phyloP scores from a whole-genome alignment of 2,888 invertebrate genomes.

The Amblyjoppa fuscipennis region DNA sequence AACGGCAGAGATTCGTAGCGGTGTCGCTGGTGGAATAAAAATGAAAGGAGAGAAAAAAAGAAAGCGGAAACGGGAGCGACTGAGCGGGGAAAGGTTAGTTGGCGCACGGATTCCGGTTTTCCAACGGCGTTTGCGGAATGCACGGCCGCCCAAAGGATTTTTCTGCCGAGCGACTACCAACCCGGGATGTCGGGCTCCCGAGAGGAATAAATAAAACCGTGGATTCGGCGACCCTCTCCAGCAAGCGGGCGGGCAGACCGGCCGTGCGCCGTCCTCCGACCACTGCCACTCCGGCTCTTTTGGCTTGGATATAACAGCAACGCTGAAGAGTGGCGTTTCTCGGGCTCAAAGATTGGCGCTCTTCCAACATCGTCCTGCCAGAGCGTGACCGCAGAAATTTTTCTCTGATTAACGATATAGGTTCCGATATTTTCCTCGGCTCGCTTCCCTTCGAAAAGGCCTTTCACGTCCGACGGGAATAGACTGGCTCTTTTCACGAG shows the following conservation, averaged over 20 bases:
- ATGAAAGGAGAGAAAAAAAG: slow-evolving; percentile 31
- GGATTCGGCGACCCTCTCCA: slow-evolving; percentile 74
- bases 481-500: slow-evolving; percentile 43
- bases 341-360: slow-evolving; percentile 77
- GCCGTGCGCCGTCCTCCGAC: slow-evolving; percentile 50
- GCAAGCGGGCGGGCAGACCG: slow-evolving; percentile 47
- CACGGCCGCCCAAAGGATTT: slow-evolving; percentile 72
- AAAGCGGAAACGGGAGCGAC: slow-evolving; percentile 59
- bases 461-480: slow-evolving; percentile 53
- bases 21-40: slow-evolving; percentile 36
- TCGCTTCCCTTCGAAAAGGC: slow-evolving; percentile 58
- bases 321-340: slow-evolving; percentile 48
- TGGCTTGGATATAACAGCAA: slow-evolving; percentile 47
- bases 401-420: slow-evolving; percentile 82
- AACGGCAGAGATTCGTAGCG: slow-evolving; percentile 27
- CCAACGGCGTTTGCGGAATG: slow-evolving; percentile 70
- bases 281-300: slow-evolving; percentile 58
- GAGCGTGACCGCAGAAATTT: slow-evolving; percentile 80
- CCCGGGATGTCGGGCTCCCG: slow-evolving; percentile 57
- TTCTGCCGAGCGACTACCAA: slow-evolving; percentile 70
- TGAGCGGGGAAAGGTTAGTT: slow-evolving; percentile 60
- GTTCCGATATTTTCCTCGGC: slow-evolving; percentile 77
- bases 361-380: slow-evolving; percentile 79
- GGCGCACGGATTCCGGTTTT: slow-evolving; percentile 68
- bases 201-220: slow-evolving; percentile 79